A percentile compares a stretch with the other conserved stretches of the same genome.
Evolutionary conservation across 2,888 invertebrate genomes (phyloP).

Genomic region (Meiosimyza platycephala): DNA sequence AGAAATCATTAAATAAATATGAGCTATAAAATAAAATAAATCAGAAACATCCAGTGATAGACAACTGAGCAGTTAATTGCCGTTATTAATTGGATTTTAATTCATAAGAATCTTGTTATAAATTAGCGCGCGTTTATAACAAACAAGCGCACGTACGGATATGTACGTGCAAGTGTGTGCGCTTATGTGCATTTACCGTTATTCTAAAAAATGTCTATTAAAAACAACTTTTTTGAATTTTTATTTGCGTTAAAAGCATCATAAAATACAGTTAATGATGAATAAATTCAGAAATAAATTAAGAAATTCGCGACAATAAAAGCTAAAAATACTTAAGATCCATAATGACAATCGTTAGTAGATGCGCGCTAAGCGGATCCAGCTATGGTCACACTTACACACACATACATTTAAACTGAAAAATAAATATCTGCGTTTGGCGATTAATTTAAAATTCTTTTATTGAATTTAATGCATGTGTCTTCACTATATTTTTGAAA

Average conservation of each 20-base stretch:
- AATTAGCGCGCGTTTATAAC: not conserved
- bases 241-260: no score
- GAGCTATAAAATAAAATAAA: no score
- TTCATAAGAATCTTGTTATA: no score
- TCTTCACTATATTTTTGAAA: constrained; percentile 30
- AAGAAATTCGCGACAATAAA: constrained; percentile 33
- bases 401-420: not conserved
- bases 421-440: constrained; percentile 1
- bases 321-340: not conserved
- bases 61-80: no score
- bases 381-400: not conserved
- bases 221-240: no score
- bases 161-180: not conserved
- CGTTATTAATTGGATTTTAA: no score
- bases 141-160: not conserved
- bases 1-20: no score
- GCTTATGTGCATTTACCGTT: no score
- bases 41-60: no score
- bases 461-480: constrained; percentile 37
- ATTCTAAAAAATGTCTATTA: no score
- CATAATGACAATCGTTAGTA: not conserved
- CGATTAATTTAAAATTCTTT: constrained; percentile 31
- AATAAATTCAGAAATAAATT: constrained; percentile 37
- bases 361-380: not conserved
- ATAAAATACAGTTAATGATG: constrained; percentile 13